A percentile compares a stretch with the other conserved stretches of the same genome.
phyloP scores from a whole-genome alignment of 2,888 invertebrate species.

The Augiades crinisus region DNA sequence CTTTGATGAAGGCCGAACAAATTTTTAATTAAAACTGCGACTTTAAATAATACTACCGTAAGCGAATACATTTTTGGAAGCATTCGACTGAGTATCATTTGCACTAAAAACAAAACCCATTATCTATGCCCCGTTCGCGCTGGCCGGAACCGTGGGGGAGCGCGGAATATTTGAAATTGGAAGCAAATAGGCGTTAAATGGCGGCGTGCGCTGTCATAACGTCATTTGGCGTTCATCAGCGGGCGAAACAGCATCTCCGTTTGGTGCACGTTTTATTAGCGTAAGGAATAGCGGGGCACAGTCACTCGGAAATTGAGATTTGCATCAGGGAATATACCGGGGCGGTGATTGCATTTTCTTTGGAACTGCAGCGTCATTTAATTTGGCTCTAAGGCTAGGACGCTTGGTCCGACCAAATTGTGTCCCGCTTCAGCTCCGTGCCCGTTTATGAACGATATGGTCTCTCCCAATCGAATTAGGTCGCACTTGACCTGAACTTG shows the following conservation, averaged over 20 bases:
- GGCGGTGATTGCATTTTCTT: constrained; percentile 79
- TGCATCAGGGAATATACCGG: constrained; percentile 70
- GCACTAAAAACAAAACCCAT: constrained; percentile 63
- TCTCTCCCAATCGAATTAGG: constrained; percentile 33
- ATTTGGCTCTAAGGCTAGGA: constrained; percentile 61
- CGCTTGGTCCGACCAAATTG: constrained; percentile 60
- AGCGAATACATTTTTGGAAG: constrained; percentile 19
- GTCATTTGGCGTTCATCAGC: constrained; percentile 80
- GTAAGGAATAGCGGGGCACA: constrained; percentile 79
- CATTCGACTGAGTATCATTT: constrained; percentile 28
- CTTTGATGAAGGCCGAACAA: constrained; percentile 45
- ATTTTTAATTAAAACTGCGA: constrained; percentile 50
- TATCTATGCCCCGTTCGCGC: constrained; percentile 69
- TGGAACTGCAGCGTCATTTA: constrained; percentile 73
- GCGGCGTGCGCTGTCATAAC: constrained; percentile 81
- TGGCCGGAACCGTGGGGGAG: constrained; percentile 74
- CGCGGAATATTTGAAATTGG: constrained; percentile 81
- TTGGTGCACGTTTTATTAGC: constrained; percentile 80
- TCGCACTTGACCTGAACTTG: constrained; percentile 15
- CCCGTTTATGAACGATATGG: constrained; percentile 24
- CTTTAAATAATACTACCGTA: constrained; percentile 16
- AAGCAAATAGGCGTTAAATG: constrained; percentile 86
- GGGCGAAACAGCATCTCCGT: constrained; percentile 77
- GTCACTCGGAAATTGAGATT: constrained; percentile 76
- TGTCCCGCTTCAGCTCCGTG: constrained; percentile 48